Conservation (phyloP, 2,113 vertebrate genomes). For the Lathamus discolor region DNA sequence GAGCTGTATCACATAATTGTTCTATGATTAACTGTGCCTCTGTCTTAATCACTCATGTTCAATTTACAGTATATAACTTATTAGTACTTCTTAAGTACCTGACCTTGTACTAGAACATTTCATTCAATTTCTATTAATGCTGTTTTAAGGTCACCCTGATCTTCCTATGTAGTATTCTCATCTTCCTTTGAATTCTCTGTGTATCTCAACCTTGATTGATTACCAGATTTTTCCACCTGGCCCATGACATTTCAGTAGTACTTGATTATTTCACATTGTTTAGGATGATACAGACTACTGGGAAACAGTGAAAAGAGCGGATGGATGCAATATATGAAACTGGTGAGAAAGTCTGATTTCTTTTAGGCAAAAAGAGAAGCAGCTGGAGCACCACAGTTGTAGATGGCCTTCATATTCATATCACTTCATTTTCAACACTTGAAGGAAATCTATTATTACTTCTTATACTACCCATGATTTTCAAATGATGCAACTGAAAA, state of each 20-base stretch:
- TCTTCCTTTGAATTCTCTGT: not conserved
- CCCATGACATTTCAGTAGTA: not conserved
- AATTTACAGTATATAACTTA: slow-evolving; percentile 30
- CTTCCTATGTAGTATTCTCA: not conserved
- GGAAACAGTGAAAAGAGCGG: not conserved
- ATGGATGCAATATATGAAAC: not conserved
- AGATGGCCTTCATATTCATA: not conserved
- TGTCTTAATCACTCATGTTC: slow-evolving; percentile 21
- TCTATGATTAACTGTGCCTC: slow-evolving; percentile 25
- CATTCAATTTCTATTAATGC: slow-evolving; percentile 30
- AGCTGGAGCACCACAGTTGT: not conserved
- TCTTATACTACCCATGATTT: not conserved
- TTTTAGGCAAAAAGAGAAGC: not conserved
- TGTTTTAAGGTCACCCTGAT: slow-evolving; percentile 30
- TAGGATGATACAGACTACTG: not conserved
- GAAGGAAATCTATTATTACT: not conserved
- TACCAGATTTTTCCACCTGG: not conserved
- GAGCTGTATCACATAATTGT: not conserved
- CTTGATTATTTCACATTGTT: not conserved
- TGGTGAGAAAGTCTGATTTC: not conserved
- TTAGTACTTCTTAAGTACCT: slow-evolving; percentile 15
- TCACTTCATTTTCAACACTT: not conserved
- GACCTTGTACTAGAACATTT: slow-evolving; percentile 37
- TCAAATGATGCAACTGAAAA: not conserved
- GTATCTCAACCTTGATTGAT: not conserved